Conservation (phyloP, 2,888 invertebrate species). For the Drosophila atripex region DNA sequence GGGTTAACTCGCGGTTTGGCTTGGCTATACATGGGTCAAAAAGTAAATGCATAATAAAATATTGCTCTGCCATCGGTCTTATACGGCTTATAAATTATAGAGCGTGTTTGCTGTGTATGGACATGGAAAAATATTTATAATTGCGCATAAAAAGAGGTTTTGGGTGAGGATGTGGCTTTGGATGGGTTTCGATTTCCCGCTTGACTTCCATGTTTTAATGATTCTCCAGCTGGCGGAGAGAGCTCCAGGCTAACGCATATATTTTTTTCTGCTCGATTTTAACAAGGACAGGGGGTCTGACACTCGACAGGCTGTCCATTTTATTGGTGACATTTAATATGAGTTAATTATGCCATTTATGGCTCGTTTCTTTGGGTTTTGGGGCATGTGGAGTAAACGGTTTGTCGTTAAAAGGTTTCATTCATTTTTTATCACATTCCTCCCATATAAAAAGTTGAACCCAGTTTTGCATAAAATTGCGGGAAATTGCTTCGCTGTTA, state of each 20-base stretch:
- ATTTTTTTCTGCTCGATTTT: constrained; percentile 55
- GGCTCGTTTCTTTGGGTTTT: constrained; percentile 35
- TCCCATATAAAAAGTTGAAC: background rate
- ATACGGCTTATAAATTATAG: constrained; percentile 33
- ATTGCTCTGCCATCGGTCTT: constrained; percentile 28
- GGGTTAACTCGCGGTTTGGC: constrained; percentile 9
- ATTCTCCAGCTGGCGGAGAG: constrained; percentile 20
- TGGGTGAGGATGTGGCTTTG: constrained; percentile 8
- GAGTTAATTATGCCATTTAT: constrained; percentile 73
- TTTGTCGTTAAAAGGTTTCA: constrained; percentile 60
- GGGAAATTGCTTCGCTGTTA: constrained; percentile 9
- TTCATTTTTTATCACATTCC: constrained; percentile 59
- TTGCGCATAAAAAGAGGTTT: constrained; percentile 37
- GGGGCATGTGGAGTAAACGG: constrained; percentile 65
- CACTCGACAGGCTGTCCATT: constrained; percentile 32
- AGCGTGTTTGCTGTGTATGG: constrained; percentile 7
- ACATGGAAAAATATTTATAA: constrained; percentile 47
- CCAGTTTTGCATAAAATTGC: constrained; percentile 21
- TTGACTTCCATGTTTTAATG: constrained; percentile 41
- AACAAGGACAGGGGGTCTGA: constrained; percentile 31
- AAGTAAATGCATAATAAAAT: constrained; percentile 24
- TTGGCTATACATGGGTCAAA: background rate
- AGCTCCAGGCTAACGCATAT: constrained; percentile 41
- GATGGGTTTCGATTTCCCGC: constrained; percentile 31
- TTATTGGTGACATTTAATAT: constrained; percentile 71